A percentile compares a stretch with the other conserved stretches of the same genome.
Conservation (phyloP, 2,113 vertebrate genomes). For the Grantiella picta region DNA sequence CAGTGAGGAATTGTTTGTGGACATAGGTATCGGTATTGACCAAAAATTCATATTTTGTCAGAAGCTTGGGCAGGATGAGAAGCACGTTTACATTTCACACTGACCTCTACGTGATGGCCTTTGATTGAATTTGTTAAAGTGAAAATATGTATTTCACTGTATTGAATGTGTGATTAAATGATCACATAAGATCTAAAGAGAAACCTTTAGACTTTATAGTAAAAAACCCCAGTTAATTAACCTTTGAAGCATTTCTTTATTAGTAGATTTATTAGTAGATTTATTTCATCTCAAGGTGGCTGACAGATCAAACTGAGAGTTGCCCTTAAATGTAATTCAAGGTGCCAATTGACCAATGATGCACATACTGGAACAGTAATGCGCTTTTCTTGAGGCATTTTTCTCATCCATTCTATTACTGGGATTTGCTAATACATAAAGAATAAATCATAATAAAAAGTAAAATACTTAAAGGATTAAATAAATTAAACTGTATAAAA, state of each 20-base stretch:
- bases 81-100: background rate
- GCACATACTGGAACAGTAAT: background rate
- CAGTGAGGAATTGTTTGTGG: background rate
- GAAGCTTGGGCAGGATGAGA: background rate
- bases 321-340: background rate
- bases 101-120: background rate
- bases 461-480: background rate
- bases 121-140: background rate
- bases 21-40: rapidly evolving
- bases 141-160: background rate
- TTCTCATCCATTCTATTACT: background rate
- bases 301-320: background rate
- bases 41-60: background rate
- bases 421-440: background rate
- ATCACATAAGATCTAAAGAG: background rate
- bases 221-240: background rate
- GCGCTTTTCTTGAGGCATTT: background rate
- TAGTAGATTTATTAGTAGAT: rapidly evolving
- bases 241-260: background rate
- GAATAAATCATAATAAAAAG: background rate
- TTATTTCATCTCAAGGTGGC: background rate
- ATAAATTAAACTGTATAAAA: background rate
- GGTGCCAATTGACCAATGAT: background rate
- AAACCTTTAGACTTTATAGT: background rate
- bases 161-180: background rate